Percentiles rank a stretch among this genome's conserved stretches.
phyloP scores from a whole-genome alignment of 2,888 invertebrate species.

The Crematogaster levior region DNA sequence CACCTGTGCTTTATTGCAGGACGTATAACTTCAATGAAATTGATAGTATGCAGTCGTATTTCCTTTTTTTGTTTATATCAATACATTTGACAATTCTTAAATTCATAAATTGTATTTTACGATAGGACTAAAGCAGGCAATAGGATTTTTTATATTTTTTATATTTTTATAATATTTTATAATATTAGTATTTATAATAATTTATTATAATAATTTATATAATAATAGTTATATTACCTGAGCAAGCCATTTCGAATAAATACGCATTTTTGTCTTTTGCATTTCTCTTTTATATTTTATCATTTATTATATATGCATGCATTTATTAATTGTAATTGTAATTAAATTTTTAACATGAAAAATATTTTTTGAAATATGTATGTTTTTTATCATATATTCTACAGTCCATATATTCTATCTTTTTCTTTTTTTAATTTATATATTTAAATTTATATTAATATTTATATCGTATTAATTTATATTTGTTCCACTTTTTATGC shows the following conservation, averaged over 20 bases:
- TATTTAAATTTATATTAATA: too few relatives aligned
- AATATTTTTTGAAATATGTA: background rate
- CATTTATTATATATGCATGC: background rate
- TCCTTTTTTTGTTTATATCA: slow-evolving; percentile 7
- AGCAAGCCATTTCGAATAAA: background rate
- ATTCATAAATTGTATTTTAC: slow-evolving; percentile 20
- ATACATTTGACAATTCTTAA: slow-evolving; percentile 5
- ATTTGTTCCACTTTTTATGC: background rate
- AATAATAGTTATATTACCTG: background rate
- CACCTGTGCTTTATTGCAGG: slow-evolving; percentile 10
- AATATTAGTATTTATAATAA: too few relatives aligned
- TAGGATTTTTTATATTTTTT: too few relatives aligned
- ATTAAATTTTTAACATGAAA: slow-evolving; percentile 2
- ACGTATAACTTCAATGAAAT: slow-evolving; percentile 29
- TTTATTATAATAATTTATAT: too few relatives aligned
- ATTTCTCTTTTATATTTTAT: background rate
- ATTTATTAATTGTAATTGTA: slow-evolving; percentile 19
- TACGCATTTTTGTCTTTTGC: slow-evolving; percentile 17
- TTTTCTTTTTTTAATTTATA: too few relatives aligned
- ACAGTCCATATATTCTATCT: too few relatives aligned
- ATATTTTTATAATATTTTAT: slow-evolving; percentile 31
- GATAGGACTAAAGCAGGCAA: too few relatives aligned
- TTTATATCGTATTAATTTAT: too few relatives aligned
- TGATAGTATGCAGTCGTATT: slow-evolving; percentile 20
- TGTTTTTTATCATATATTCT: too few relatives aligned